These are phyloP conservation scores for Sebastes schlegelii DNA, from an alignment of 2,113 vertebrate species.

Conservation along the genomic window DNA sequence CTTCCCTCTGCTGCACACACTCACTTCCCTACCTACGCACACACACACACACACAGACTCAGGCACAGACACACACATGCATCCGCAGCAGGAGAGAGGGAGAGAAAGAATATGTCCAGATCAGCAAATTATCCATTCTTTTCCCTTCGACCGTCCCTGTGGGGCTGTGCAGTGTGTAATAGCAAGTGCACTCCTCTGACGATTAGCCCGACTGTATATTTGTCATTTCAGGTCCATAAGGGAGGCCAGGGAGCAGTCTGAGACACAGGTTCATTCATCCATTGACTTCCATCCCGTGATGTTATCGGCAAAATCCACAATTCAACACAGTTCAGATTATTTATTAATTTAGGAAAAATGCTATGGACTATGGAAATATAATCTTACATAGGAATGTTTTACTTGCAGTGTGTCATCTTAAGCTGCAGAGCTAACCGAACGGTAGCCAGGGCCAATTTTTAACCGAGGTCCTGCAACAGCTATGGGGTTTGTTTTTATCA, in stretches of 20 bases:
- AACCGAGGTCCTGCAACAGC: too few species aligned
- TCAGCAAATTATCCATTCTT: slow-evolving; percentile 80
- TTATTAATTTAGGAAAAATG: slow-evolving; percentile 8
- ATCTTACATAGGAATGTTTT: background rate
- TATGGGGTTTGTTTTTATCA: too few species aligned
- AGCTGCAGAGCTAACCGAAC: too few species aligned
- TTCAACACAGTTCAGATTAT: slow-evolving; percentile 25
- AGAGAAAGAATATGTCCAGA: slow-evolving; percentile 68
- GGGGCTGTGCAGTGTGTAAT: slow-evolving; percentile 64
- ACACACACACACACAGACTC: background rate
- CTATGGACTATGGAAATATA: background rate
- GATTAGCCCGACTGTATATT: slow-evolving; percentile 68
- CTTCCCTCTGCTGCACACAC: slow-evolving; percentile 35
- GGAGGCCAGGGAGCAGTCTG: slow-evolving; percentile 41
- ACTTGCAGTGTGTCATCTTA: background rate
- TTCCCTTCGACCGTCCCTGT: slow-evolving; percentile 59
- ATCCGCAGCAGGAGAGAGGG: slow-evolving; percentile 40
- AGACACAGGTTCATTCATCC: slow-evolving; percentile 50
- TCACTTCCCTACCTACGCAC: background rate
- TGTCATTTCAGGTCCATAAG: slow-evolving; percentile 62
- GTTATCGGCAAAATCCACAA: slow-evolving; percentile 16
- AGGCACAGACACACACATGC: slow-evolving; percentile 1
- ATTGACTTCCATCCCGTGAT: slow-evolving; percentile 40
- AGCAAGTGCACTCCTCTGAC: slow-evolving; percentile 60
- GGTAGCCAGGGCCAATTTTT: too few species aligned